These are phyloP conservation scores for Ips typographus DNA, from an alignment of 1,140 invertebrate genomes.

Conservation along the genomic window DNA sequence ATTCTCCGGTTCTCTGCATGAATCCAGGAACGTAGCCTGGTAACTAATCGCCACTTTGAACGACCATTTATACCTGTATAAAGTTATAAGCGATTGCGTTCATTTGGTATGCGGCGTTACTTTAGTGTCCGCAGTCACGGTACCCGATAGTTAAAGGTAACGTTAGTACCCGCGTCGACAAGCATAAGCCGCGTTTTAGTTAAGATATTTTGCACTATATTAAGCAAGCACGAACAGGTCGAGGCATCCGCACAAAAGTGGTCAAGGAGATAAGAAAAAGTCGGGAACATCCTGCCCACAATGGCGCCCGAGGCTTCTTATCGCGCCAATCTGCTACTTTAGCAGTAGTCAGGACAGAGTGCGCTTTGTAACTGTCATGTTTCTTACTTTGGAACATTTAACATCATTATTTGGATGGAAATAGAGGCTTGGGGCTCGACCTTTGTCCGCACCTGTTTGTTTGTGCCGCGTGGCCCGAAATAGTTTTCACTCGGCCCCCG, in stretches of 20 bases:
- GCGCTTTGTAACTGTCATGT: conserved; percentile 29
- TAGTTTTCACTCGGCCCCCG: not conserved
- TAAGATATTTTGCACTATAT: not conserved
- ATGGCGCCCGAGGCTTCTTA: conserved; percentile 17
- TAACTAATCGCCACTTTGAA: not conserved
- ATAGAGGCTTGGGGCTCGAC: conserved; percentile 9
- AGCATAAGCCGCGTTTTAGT: conserved; percentile 10
- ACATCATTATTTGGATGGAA: conserved; percentile 24
- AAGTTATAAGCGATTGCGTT: conserved; percentile 28
- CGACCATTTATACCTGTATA: conserved; percentile 16
- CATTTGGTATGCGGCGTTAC: conserved; percentile 28
- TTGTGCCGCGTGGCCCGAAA: not conserved
- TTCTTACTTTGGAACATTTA: conserved; percentile 20
- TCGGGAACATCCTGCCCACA: not conserved
- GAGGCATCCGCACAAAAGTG: no score
- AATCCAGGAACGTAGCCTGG: conserved; percentile 9
- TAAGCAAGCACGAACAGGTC: no score
- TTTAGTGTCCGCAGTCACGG: conserved; percentile 27
- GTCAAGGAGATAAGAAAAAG: no score
- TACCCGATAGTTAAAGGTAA: conserved; percentile 22
- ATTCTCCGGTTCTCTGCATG: no score
- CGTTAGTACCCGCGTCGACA: conserved; percentile 18
- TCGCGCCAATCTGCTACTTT: conserved; percentile 27
- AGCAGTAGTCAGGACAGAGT: conserved; percentile 13
- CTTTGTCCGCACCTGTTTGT: conserved; percentile 10